Base-by-base conservation (phyloP, 2,113 vertebrate genomes). In the Lamprologus sp. region DNA sequence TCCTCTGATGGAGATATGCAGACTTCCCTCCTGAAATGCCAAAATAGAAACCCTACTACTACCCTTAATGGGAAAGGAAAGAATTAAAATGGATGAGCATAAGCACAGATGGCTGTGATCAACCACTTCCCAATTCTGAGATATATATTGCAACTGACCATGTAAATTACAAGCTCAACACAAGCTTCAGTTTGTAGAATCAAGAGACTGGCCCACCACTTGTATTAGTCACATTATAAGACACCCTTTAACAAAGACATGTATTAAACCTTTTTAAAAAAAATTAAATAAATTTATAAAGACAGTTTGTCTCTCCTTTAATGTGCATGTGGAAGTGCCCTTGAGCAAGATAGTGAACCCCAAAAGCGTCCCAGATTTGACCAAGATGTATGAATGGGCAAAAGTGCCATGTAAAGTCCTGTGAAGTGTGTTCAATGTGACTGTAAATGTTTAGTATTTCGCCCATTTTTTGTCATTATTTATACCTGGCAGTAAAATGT, bases 251-350 rank as follows among this genome's bases (percentile, higher is more conserved):
- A 77, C 45, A 51, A 51, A 51, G 26, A 51, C 17, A 13, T n/a
- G 2, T 2, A 51, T 28, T n/a, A 17, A 51, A 5, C 17, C 1
- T 77, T 31, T 49, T 13, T 63, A 5, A 1, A 0, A 0, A 21
- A 1, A 28, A 47, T 4, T 47, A 31, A 17, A 60, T 12, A 1
- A 3, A 31, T 51, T 77, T 31, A 8, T 51, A 51, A 49, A 31
- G 26, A 19, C 3, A 77, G 9, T 77, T 33, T 51, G 2, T n/a
- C 2, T 73, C 9, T 40, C 63, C 35, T 40, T 40, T 68, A 40
- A 23, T 73, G 21, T 73, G 37, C 13, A 73, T 3, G 26, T 49
- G 13, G 45, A 51, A 19, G 17, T 51, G 23, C 73, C 17, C 45
- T 13, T 31, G 73, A 51, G 45, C 10, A 77, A 31, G 45, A 77